Conservation (phyloP, 2,113 vertebrate genomes). For the Chlamydotis undulata region DNA sequence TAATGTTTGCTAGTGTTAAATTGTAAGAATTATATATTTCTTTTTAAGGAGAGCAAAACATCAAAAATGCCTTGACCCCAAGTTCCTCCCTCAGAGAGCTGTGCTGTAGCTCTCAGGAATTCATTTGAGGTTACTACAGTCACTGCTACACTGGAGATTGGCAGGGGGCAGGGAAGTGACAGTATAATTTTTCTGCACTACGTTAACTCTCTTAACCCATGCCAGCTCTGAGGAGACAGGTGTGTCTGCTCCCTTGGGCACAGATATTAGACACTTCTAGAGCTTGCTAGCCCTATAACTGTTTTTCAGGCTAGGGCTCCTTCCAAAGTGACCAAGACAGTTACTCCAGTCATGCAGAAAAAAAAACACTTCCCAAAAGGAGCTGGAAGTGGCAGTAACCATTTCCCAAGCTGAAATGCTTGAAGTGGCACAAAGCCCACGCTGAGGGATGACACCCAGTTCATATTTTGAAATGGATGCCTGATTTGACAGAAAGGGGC, state of each 20-base stretch:
- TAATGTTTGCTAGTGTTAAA: neutral
- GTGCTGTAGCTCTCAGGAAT: neutral
- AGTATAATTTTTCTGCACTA: neutral
- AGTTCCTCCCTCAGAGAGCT: neutral
- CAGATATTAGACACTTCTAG: neutral
- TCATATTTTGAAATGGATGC: conserved; percentile 40
- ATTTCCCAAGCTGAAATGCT: neutral
- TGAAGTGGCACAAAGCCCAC: neutral
- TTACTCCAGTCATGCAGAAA: neutral
- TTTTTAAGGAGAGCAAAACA: neutral
- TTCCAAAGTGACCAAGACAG: neutral
- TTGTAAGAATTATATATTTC: neutral
- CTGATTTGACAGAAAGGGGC: conserved; percentile 36
- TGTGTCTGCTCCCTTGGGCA: neutral
- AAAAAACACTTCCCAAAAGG: neutral
- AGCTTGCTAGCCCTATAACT: neutral
- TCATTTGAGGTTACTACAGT: neutral
- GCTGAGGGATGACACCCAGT: neutral
- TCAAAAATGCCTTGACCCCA: neutral
- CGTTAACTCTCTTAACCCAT: neutral
- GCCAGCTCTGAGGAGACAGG: neutral
- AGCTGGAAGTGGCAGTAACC: neutral
- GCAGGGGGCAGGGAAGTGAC: neutral
- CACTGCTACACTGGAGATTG: neutral
- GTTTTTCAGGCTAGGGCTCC: neutral